Base-by-base conservation (phyloP, 2,113 vertebrate species). In the Sylvia atricapilla region DNA sequence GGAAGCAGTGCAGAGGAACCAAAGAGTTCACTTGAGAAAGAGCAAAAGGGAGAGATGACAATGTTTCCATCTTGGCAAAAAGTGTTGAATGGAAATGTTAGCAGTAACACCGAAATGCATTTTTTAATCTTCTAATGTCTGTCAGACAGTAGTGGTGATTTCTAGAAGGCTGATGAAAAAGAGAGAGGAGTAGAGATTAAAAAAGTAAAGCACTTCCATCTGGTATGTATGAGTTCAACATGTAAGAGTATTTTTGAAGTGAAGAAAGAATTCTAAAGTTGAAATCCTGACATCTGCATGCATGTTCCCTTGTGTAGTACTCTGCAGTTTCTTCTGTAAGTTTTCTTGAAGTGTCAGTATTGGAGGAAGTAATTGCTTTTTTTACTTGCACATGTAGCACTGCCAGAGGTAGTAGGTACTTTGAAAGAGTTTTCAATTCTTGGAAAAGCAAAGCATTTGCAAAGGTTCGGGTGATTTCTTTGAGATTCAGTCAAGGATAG, bases 261-360 rank as follows among this genome's bases (percentile, higher is more conserved):
- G 30, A 74, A 20, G 25, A 7, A 30, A 64, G 10, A 72, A 33
- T 78, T 73, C 11, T 16, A 50, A 16, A 47, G 20, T 66, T 88
- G 22, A 39, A 28, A 18, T 30, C n/a, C 2, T 2, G 13, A 3
- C 15, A 2, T 15, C 7, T 10, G 17, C 35, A 9, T 59, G 6
- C 17, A 8, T 67, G 23, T 82, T 81, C 14, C 31, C 46, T 58
- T 73, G 22, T 73, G 3, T 23, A 43, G 59, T 35, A 23, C 14
- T 49, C 25, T 31, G 13, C 31, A 33, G 14, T 27, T 50, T 55
- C 58, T 59, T 67, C 37, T 59, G 25, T 8, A 39, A n/a, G 37
- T 59, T 68, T 59, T 73, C 10, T 56, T 59, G 2, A 53, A 21
- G 11, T 69, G 44, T 22, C 35, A 41, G 1, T 69, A 37, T 49